These are phyloP conservation scores for Nowickia ferox DNA, from an alignment of 2,888 invertebrate species.

Conservation along the genomic window DNA sequence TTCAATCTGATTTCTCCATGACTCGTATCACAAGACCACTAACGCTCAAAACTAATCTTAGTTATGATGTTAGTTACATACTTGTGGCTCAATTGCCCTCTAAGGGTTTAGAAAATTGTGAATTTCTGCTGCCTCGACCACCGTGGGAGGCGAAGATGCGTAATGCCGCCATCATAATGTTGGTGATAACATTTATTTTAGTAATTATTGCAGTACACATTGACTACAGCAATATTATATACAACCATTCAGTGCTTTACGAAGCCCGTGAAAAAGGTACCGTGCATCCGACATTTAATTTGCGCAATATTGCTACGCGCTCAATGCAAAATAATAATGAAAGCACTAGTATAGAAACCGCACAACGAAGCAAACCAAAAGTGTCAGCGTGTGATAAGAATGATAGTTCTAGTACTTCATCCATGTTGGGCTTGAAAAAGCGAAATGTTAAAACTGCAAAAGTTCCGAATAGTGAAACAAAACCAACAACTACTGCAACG, in stretches of 20 bases:
- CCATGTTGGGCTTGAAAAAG: conserved; percentile 56
- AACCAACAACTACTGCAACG: conserved; percentile 2
- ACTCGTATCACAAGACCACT: conserved; percentile 88
- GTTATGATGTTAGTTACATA: conserved; percentile 87
- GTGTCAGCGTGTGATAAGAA: not conserved
- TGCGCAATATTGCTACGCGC: conserved; percentile 83
- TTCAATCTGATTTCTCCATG: conserved; percentile 94
- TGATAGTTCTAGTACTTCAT: conserved; percentile 7
- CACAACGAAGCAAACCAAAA: conserved; percentile 55
- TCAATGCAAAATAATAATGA: conserved; percentile 55
- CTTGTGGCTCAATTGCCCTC: conserved; percentile 87
- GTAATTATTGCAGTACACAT: conserved; percentile 88
- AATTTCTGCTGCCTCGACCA: conserved; percentile 88
- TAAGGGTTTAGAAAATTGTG: conserved; percentile 88
- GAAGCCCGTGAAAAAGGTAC: conserved; percentile 84
- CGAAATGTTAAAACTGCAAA: conserved; percentile 64
- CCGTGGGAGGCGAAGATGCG: conserved; percentile 90
- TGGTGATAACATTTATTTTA: conserved; percentile 86
- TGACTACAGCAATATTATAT: conserved; percentile 89
- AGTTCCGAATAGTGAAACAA: conserved; percentile 33
- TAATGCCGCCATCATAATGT: conserved; percentile 85
- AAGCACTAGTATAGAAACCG: conserved; percentile 50
- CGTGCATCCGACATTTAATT: conserved; percentile 86
- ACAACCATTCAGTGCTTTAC: conserved; percentile 82
- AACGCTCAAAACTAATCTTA: conserved; percentile 86